Base-by-base conservation (phyloP, 2,888 invertebrate species). In the Oscheius sp. region DNA sequence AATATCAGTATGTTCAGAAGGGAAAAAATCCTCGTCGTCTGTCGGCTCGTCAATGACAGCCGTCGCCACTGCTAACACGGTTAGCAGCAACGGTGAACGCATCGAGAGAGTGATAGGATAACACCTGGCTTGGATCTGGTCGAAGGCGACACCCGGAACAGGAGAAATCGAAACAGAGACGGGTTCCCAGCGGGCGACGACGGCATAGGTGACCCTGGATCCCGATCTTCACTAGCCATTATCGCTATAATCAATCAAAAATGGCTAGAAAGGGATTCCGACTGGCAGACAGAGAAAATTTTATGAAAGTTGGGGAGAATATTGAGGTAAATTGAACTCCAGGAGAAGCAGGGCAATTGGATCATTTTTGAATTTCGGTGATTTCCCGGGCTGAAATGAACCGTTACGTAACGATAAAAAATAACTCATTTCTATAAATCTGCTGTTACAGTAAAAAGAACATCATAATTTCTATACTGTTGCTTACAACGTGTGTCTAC, bases 1-100 rank as follows among this genome's bases (percentile, higher is more conserved):
- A 18, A 76, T 21, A 25, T 78, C 76, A 7, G 73, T 55, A 43
- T 76, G 78, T 18, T 78, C 78, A 7, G 74, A 76, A 7, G 78
- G 76, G 29, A 78, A 76, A 9, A 9, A 3, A 9, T 75, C 74
- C 27, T 69, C 72, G 12, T 29, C 58, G 2, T 59, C 43, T 1
- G 56, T 41, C 9, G 59, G n/a, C 9, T 43, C 59, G 1, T 9
- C 7, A 13, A 7, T 23, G 13, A 43, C n/a, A 16, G 35, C 25
- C 9, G 35, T 35, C 16, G 46, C 49, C 6, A 27, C 16, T 41
- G 52, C 58, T 58, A 70, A 35, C 59, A 66, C 66, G 23, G 66
- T 27, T 25, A 72, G 72, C 72, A 72, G 49, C 45, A 63, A 43
- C 21, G 45, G 45, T 23, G 63, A 18, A 41, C 18, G 45, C 63